Base-by-base conservation (phyloP, 2,797 vertebrate species). In the Hydrocynus forskahlii region DNA sequence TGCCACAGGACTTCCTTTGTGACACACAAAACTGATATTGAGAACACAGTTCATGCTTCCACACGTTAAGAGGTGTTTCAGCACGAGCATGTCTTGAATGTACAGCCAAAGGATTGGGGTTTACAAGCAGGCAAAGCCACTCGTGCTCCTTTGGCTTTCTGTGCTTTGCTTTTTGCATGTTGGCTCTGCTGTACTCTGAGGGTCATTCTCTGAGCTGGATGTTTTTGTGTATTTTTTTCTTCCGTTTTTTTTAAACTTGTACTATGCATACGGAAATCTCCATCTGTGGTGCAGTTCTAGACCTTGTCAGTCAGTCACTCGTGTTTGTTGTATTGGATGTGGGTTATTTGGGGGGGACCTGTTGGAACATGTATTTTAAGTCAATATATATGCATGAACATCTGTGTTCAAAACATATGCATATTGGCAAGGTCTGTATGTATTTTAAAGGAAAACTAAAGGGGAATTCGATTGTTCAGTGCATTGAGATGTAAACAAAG, bases 221-320 rank as follows among this genome's bases (percentile, higher is more conserved):
- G 52, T 64, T 38, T 64, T 17, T 64, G 59, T 29, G 62, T 63
- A 8, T n/a, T n/a, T n/a, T 60, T 60, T 60, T 60, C 13, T 81
- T 85, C 76, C 87, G 81, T 81, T 71, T 88, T 88, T 85, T 90
- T 88, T 87, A 87, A 81, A 91, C 82, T 83, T 85, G 89, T 91
- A 92, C 94, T 95, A 95, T 95, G 94, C 94, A 95, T 91, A 92
- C 75, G 80, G 88, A 59, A 86, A 88, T 87, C 82, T 90, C 63
- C 91, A 85, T 87, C 76, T 79, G 84, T 87, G 88, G 89, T 92
- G 90, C 90, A 88, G 70, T 81, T 78, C 81, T 87, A 54, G 64
- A 59, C 81, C 75, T 84, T 88, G 88, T 88, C 85, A 80, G 73
- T 85, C 79, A 29, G 89, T 88, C 85, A 80, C 71, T 84, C 77